Base-by-base conservation (phyloP, 2,797 vertebrate species). In the Gadopsis bispinosus region DNA sequence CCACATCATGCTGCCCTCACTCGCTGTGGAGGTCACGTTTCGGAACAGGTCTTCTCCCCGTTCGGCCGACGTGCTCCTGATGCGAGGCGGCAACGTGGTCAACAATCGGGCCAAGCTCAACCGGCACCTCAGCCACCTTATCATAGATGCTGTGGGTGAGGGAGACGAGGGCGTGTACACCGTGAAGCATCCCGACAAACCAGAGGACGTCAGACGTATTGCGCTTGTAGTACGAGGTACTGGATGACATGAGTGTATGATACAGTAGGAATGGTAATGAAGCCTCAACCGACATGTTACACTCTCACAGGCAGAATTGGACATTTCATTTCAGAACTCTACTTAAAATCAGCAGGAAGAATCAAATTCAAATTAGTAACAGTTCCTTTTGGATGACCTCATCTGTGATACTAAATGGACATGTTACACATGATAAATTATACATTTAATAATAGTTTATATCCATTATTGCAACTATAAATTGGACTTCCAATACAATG, bases 151-250 rank as follows among this genome's bases (percentile, higher is more conserved):
- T 1, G 94, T 96, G 59, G 88, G 53, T 0, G 94, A 95, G 83
- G 87, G 20, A 1, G 94, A 96, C 4, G 94, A 95, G 87, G 95
- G 95, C 26, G 6, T 90, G 55, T 96, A 96, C 92, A 91, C 78
- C 0, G 45, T 96, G 66, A 94, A 87, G 72, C 87, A 92, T 48
- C 84, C 39, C 0, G 66, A 92, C 14, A 73, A 85, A 0, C 69
- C 82, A 0, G 81, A 90, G 0, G 64, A 92, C 0, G 7, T 86
- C 75, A 87, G 39, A 14, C 67, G n/a, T 54, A 83, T 92, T n/a
- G 64, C 3, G 2, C 93, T 96, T 7, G 85, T 81, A 22, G 93
- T 96, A 68, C 90, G 94, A 95, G 95, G 95, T 96, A 90, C 64
- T 10, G 22, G n/a, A 17, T 63, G 48, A 69, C 17, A 65, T 22